Base-by-base conservation (phyloP, 1,140 invertebrate species). In the Ganaspis sp. region DNA sequence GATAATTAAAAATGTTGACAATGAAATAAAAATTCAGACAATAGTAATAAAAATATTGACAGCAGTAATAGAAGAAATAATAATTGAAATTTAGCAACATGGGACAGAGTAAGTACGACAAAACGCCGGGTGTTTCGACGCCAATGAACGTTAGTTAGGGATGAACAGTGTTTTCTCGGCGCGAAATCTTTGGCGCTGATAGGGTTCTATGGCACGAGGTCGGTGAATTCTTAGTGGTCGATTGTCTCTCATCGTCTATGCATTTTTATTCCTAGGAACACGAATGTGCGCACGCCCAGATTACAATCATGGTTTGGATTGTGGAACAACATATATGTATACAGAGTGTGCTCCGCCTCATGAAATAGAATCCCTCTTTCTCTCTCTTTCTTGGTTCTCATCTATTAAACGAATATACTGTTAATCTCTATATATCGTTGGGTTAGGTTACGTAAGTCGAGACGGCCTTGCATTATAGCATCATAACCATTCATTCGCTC, bases 401-500 rank as follows among this genome's bases (percentile, higher is more conserved):
- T 74, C 71, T 38, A 6, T 69, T 69, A 78, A 83, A 85, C 83
- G 78, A 84, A 83, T 83, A 84, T 64, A 84, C 78, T 77, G 84
- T 84, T 85, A 82, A 86, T 83, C 77, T 81, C 73, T 84, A 84
- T 85, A 83, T 85, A 86, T 87, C 82, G 86, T 83, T 87, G 78
- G 83, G 83, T 84, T 85, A 77, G 76, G 79, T 85, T 87, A 88
- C 87, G 84, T 88, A 89, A 89, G 81, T 54, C 75, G 54, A 78
- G 79, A 73, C 84, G 88, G 85, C 87, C 87, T 90, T 89, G 88
- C 86, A 86, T 88, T 87, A 89, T 87, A 86, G 82, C 87, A 86
- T 89, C 87, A 87, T 87, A 87, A 89, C 85, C 86, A 87, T 88
- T 89, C 86, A 86, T 88, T 83, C 87, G 84, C 85, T 89, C 86